Evolutionary conservation across 1,140 invertebrate species (phyloP).

Genomic region (Aphelenchoides besseyi): DNA sequence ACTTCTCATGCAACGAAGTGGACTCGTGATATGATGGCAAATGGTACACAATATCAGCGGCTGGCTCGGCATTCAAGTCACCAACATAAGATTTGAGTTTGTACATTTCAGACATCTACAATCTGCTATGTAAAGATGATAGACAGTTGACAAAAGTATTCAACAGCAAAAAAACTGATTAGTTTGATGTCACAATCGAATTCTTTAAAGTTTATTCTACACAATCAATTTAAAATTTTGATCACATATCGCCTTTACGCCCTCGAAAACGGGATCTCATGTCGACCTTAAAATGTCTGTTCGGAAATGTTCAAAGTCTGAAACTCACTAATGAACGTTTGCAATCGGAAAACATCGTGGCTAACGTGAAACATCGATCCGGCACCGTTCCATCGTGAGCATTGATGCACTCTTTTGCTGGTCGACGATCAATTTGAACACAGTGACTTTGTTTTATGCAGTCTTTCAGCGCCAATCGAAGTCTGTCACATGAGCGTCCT

Average conservation of each 20-base stretch:
- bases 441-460: conserved; percentile 52
- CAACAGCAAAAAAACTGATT: background rate
- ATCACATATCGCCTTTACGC: conserved; percentile 48
- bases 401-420: conserved; percentile 49
- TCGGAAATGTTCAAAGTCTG: conserved; percentile 6
- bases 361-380: conserved; percentile 44
- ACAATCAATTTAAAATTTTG: background rate
- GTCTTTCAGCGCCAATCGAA: conserved; percentile 47
- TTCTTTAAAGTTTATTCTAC: conserved; percentile 2
- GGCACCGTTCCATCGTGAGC: conserved; percentile 49
- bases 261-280: conserved; percentile 53
- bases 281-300: conserved; percentile 37
- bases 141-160: background rate
- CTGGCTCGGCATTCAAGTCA: background rate
- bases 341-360: conserved; percentile 50
- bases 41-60: background rate
- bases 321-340: conserved; percentile 42
- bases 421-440: conserved; percentile 41
- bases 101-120: background rate
- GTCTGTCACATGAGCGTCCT: background rate
- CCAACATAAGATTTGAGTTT: background rate
- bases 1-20: background rate
- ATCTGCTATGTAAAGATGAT: background rate
- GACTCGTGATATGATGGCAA: background rate
- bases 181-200: background rate